Base-by-base conservation (phyloP, 1,140 invertebrate genomes). In the Wasmannia auropunctata region DNA sequence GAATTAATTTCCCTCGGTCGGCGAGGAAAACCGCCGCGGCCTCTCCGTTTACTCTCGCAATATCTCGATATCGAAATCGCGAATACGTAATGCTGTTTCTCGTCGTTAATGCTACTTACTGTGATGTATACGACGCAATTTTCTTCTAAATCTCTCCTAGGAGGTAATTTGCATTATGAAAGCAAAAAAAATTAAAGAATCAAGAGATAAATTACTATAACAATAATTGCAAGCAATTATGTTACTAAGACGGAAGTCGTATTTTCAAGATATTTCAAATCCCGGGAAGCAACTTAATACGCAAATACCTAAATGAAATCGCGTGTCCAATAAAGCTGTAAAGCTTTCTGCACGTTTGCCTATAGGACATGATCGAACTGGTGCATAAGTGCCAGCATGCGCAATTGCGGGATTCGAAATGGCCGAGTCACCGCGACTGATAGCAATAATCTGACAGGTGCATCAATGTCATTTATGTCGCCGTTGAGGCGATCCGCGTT, bases 371-470 rank as follows among this genome's bases (percentile, higher is more conserved):
- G 40, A 76, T 43, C n/a, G 63, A 54, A 69, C 2, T 40, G 25
- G 34, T 10, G 31, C 16, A 22, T 37, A 51, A 67, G 22, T 19
- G 46, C 25, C n/a, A 34, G 43, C 40, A 37, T 79, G n/a, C 7
- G 76, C 34, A 46, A 62, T 62, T 31, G 56, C 7, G 3, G 22
- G 37, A 65, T 28, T 43, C 11, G 75, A 63, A 77, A 46, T 77
- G 40, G 19, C 58, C 16, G 28, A 34, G 43, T 54, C 69, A 69
- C 77, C 77, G 62, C 62, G 77, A 80, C 22, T 69, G 77, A 80
- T 80, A 80, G 77, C 43, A 80, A 69, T 80, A 77, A 80, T 80
- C 77, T 80, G 77, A 43, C 63, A 69, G 63, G 63, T 84, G 70
- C 40, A 74, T 84, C 67, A 84, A 46, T 70, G 80, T 84, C 67